A percentile compares a stretch with the other conserved stretches of the same genome.
These are phyloP conservation scores for Betta splendens DNA, from an alignment of 2,797 vertebrate genomes.

Conservation along the genomic window DNA sequence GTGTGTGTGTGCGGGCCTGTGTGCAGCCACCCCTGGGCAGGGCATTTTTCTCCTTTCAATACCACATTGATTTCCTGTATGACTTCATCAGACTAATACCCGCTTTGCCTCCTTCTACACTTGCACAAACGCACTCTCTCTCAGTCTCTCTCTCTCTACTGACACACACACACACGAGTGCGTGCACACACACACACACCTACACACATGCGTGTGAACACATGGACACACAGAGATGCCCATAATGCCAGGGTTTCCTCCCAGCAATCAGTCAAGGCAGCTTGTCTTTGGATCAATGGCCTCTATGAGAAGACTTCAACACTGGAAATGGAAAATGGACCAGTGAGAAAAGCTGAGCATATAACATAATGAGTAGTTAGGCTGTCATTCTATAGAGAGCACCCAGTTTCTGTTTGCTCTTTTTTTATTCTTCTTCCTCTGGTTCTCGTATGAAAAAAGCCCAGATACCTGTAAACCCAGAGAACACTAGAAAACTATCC, in stretches of 20 bases:
- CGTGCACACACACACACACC: slow-evolving; percentile 25
- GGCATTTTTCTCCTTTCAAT: slow-evolving; percentile 88
- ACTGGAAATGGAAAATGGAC: slow-evolving; percentile 65
- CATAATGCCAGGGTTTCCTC: slow-evolving; percentile 83
- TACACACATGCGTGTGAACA: slow-evolving; percentile 29
- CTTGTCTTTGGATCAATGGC: slow-evolving; percentile 74
- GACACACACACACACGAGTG: background rate
- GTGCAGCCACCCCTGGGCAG: slow-evolving; percentile 80
- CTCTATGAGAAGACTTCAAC: slow-evolving; percentile 68
- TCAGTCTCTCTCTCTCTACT: background rate
- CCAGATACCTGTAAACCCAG: slow-evolving; percentile 64
- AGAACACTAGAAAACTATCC: too few relatives aligned
- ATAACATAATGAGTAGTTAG: slow-evolving; percentile 65
- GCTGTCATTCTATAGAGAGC: slow-evolving; percentile 45
- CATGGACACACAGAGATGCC: slow-evolving; percentile 55
- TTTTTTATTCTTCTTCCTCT: slow-evolving; percentile 48
- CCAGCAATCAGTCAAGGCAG: slow-evolving; percentile 73
- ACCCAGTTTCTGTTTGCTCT: slow-evolving; percentile 48
- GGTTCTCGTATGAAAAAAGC: slow-evolving; percentile 47
- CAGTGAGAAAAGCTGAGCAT: slow-evolving; percentile 60
- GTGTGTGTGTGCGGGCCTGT: slow-evolving; percentile 66
- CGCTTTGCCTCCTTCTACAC: slow-evolving; percentile 85
- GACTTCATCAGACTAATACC: slow-evolving; percentile 97
- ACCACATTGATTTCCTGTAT: slow-evolving; percentile 96
- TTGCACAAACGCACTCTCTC: slow-evolving; percentile 37